phyloP scores from a whole-genome alignment of 2,113 vertebrate genomes.

The Aldabrachelys gigantea region DNA sequence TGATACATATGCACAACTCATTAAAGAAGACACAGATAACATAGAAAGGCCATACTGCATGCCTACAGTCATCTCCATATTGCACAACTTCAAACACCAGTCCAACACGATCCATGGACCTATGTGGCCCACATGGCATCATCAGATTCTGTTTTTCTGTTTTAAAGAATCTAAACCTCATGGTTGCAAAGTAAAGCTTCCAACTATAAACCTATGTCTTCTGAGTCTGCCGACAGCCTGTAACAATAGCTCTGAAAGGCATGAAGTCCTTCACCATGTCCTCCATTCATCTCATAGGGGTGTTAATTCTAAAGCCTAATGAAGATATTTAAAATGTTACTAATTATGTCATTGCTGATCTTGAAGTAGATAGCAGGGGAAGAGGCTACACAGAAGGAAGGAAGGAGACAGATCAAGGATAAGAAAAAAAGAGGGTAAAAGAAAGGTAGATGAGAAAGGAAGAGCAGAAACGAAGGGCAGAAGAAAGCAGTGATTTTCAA shows the following conservation, averaged over 20 bases:
- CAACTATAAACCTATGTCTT: not conserved
- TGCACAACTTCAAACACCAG: too few species aligned
- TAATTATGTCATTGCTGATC: not conserved
- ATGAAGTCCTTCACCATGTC: not conserved
- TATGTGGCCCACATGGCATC: too few species aligned
- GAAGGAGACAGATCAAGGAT: not conserved
- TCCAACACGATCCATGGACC: too few species aligned
- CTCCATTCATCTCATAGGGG: not conserved
- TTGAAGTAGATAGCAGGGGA: not conserved
- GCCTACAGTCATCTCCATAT: too few species aligned
- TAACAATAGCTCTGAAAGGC: not conserved
- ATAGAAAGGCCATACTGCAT: too few species aligned
- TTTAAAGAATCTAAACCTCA: too few species aligned
- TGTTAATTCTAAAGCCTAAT: not conserved
- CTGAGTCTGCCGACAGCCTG: not conserved
- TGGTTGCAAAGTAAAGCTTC: not conserved
- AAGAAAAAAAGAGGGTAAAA: not conserved
- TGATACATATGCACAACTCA: too few species aligned
- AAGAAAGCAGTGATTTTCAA: not conserved
- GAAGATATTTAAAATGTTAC: not conserved
- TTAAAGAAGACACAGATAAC: too few species aligned
- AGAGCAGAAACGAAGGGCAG: not conserved
- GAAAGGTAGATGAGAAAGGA: not conserved
- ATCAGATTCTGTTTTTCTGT: too few species aligned
- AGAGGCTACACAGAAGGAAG: not conserved